Evolutionary conservation across 1,140 invertebrate genomes (phyloP), one percentile per base, ranked within the genome.

Genomic region (Saccostrea echinata): DNA sequence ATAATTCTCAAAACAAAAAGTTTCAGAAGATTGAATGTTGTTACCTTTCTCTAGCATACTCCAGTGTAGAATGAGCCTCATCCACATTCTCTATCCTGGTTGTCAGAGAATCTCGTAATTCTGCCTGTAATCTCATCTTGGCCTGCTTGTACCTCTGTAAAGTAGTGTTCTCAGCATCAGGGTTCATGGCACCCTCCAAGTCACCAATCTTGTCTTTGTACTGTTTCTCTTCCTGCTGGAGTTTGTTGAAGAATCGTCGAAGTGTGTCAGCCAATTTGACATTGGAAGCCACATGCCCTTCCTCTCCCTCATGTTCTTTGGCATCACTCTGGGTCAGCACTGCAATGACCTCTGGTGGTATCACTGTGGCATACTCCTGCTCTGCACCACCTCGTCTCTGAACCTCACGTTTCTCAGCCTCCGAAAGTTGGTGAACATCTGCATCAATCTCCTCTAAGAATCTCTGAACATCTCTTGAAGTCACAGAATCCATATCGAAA

Each of bases 151-250:
- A 93, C 51, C 93, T 86, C 88, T 94, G 92, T 24, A 91, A 57
- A 27, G 90, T 89, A 3, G 91, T 90, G 55, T 91, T 91, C 84
- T 94, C 94, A 3, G 92, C 93, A 82, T 94, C 94, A 52, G 93
- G 91, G 83, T 94, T 94, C 90, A 92, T 91, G 30, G 93, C 92
- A 53, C 93, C 91, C 53, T 94, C 90, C 24, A 94, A 87, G 30
- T 94, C 93, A 52, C 76, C 90, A 87, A 93, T 90, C 43, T 91
- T 91, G 64, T 94, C 93, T 64, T 93, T 92, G 90, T 91, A 94
- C 27, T 93, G 90, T 84, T 93, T 92, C 84, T 94, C 94, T 84
- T 94, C 94, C 33, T 90, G 89, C 53, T 93, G 91, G 24, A 94
- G 90, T 85, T 94, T 94, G 57, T 81, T 88, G 80, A 92, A 92